phyloP scores from a whole-genome alignment of 2,888 invertebrate species.

The Holacanthella duospinosa region DNA sequence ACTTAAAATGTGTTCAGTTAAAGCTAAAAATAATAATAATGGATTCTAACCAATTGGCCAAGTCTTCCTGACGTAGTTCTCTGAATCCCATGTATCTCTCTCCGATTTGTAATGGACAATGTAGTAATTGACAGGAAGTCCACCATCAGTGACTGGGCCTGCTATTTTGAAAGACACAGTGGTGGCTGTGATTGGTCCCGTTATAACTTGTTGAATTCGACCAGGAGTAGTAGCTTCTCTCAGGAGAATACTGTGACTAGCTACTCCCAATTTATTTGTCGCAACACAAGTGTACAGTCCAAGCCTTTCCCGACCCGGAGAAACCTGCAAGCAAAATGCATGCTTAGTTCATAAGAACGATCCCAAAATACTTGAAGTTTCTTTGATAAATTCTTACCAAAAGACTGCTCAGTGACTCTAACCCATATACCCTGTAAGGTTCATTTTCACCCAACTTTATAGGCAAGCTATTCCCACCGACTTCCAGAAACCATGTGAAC shows the following conservation, averaged over 20 bases:
- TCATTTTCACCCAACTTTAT: too few relatives aligned
- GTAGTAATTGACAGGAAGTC: conserved; percentile 62
- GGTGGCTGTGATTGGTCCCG: conserved; percentile 55
- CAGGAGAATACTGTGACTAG: conserved; percentile 57
- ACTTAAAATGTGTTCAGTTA: background rate
- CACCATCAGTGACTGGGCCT: conserved; percentile 62
- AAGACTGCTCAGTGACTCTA: too few relatives aligned
- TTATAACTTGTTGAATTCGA: conserved; percentile 54
- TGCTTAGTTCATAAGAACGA: too few relatives aligned
- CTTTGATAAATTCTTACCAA: too few relatives aligned
- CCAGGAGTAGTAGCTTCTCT: conserved; percentile 63
- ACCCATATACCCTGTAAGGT: too few relatives aligned
- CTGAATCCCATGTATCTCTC: conserved; percentile 51
- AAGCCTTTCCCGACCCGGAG: conserved; percentile 56
- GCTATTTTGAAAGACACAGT: conserved; percentile 68
- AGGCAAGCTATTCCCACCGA: too few relatives aligned
- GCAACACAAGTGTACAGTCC: conserved; percentile 72
- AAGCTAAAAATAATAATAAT: background rate
- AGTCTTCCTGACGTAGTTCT: conserved; percentile 48
- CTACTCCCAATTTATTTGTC: conserved; percentile 60
- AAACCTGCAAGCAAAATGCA: too few relatives aligned
- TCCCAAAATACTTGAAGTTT: too few relatives aligned
- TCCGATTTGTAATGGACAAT: conserved; percentile 63
- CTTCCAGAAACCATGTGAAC: conserved; percentile 61
- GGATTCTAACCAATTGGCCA: conserved; percentile 57